Conservation (phyloP, 2,888 invertebrate genomes). For the Netelia inedita region DNA sequence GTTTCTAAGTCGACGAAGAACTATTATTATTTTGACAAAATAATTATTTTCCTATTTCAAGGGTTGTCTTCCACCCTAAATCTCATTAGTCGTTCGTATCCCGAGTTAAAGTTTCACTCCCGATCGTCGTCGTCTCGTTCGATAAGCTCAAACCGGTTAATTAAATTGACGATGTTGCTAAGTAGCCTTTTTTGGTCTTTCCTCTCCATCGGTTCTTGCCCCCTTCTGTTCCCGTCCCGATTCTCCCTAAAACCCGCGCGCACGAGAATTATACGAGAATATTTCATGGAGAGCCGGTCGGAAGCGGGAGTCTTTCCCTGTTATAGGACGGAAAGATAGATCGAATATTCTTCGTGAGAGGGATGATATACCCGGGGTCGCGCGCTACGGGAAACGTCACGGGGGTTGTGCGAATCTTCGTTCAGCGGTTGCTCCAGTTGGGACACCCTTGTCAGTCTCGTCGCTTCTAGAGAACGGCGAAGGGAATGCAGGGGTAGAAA, state of each 20-base stretch:
- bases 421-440: conserved; percentile 45
- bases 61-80: background rate
- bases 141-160: conserved; percentile 43
- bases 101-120: background rate
- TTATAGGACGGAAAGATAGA: conserved; percentile 29
- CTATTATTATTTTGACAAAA: too few species aligned
- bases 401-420: conserved; percentile 49
- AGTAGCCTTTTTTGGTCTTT: conserved; percentile 46
- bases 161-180: conserved; percentile 54
- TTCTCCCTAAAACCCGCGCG: background rate
- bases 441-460: conserved; percentile 38
- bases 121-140: conserved; percentile 11
- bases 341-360: conserved; percentile 34
- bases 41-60: too few species aligned
- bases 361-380: conserved; percentile 7
- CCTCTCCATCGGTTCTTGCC: conserved; percentile 10
- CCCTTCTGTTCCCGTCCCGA: background rate
- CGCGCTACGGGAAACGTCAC: background rate
- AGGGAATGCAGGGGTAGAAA: conserved; percentile 20
- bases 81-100: background rate
- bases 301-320: conserved; percentile 18
- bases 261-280: conserved; percentile 42
- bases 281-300: conserved; percentile 48
- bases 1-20: background rate
- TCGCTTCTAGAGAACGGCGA: conserved; percentile 12